phyloP scores from a whole-genome alignment of 2,797 vertebrate species.

The Muscicapa striata region DNA sequence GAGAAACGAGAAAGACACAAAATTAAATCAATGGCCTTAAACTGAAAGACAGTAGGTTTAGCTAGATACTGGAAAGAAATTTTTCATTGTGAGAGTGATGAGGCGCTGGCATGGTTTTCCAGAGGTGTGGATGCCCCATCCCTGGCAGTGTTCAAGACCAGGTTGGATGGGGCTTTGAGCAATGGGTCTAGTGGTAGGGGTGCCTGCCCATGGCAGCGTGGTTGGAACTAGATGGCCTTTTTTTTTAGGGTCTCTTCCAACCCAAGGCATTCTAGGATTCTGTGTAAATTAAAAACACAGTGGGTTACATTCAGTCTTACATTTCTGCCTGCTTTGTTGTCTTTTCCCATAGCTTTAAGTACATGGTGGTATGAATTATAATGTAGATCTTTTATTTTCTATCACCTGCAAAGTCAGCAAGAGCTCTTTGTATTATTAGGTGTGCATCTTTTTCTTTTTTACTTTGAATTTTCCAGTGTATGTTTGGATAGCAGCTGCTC shows the following conservation, averaged over 20 bases:
- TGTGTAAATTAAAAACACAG: not conserved
- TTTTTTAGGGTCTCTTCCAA: not conserved
- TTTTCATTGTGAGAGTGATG: not conserved
- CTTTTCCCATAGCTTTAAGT: not conserved
- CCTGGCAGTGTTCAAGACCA: not conserved
- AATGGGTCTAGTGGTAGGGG: not conserved
- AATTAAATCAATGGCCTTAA: not conserved
- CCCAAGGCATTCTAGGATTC: not conserved
- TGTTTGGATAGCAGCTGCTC: constrained; percentile 36
- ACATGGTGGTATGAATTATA: not conserved
- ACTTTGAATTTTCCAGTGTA: not conserved
- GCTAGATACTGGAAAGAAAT: not conserved
- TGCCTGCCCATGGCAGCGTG: not conserved
- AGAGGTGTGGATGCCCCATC: not conserved
- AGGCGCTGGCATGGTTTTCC: not conserved
- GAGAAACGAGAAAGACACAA: not conserved
- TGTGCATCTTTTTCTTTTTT: not conserved
- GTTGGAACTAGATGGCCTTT: not conserved
- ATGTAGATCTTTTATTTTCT: not conserved
- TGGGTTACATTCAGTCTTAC: not conserved
- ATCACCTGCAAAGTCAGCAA: not conserved
- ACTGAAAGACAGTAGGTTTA: not conserved
- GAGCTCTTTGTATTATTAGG: not conserved
- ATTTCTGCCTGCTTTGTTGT: not conserved
- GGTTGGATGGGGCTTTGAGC: not conserved